These are phyloP conservation scores for Diarsia rubi DNA, from an alignment of 2,888 invertebrate genomes.

Conservation along the genomic window DNA sequence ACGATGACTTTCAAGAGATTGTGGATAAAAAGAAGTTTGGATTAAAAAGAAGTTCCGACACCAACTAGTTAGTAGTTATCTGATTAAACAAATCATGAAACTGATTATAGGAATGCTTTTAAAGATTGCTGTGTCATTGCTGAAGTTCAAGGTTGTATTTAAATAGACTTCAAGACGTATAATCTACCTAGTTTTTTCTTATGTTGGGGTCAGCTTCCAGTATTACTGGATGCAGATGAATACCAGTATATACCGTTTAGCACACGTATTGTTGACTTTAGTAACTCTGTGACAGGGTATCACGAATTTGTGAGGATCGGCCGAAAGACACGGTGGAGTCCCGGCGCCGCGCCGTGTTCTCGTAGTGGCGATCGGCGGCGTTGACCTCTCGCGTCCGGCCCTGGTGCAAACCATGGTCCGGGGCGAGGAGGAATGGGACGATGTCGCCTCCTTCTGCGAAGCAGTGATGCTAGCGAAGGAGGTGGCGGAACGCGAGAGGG, in stretches of 20 bases:
- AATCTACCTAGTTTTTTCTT: background rate
- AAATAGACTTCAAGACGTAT: background rate
- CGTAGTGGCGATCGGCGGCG: no score
- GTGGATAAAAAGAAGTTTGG: constrained; percentile 43
- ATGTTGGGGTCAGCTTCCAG: background rate
- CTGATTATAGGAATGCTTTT: constrained; percentile 3
- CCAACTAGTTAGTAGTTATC: constrained; percentile 43
- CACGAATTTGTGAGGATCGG: no score
- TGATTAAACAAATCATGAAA: constrained; percentile 37
- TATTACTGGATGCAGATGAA: background rate
- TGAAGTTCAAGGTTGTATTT: constrained; percentile 6
- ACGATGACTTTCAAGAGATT: constrained; percentile 59
- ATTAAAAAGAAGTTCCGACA: constrained; percentile 46
- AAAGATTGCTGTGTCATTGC: constrained; percentile 1
- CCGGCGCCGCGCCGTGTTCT: no score
- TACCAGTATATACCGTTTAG: background rate
- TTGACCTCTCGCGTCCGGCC: no score
- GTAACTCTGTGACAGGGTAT: background rate
- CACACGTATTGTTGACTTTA: background rate
- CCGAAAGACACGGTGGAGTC: no score
- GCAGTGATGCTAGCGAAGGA: no score
- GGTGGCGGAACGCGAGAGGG: no score
- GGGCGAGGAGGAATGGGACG: no score
- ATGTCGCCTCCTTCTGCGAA: no score
- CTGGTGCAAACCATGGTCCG: no score